A percentile compares a stretch with the other conserved stretches of the same genome.
Conservation (phyloP, 2,888 invertebrate species). For the Hyppa rectilinea region DNA sequence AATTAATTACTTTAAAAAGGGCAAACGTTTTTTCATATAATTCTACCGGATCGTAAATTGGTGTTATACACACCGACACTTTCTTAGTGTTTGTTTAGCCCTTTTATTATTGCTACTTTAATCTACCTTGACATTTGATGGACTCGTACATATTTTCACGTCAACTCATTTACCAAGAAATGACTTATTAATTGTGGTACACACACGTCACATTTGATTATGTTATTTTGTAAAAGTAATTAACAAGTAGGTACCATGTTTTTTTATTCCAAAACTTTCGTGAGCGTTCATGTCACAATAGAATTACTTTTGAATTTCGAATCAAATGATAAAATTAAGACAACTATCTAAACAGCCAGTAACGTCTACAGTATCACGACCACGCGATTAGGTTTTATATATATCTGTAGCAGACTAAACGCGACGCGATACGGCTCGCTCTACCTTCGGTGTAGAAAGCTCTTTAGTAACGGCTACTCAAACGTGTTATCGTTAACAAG, state of each 20-base stretch:
- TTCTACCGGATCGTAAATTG: conserved; percentile 58
- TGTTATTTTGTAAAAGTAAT: conserved; percentile 21
- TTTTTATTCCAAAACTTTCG: background rate
- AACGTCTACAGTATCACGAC: conserved; percentile 26
- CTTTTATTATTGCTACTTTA: conserved; percentile 32
- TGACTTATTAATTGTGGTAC: conserved; percentile 25
- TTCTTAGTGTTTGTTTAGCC: conserved; percentile 38
- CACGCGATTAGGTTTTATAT: conserved; percentile 39
- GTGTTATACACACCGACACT: conserved; percentile 43
- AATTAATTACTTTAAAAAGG: conserved; percentile 67
- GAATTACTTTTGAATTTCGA: conserved; percentile 51
- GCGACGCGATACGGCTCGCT: conserved; percentile 38
- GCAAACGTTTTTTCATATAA: conserved; percentile 55
- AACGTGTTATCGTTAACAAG: conserved; percentile 64
- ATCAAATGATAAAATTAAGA: conserved; percentile 42
- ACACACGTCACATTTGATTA: conserved; percentile 22
- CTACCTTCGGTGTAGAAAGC: conserved; percentile 48
- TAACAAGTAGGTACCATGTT: background rate
- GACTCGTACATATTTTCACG: conserved; percentile 40
- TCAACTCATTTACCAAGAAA: conserved; percentile 17
- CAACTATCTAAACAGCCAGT: conserved; percentile 46
- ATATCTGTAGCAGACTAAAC: conserved; percentile 22
- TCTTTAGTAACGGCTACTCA: conserved; percentile 66
- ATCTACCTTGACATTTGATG: conserved; percentile 41
- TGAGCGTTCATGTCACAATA: conserved; percentile 20